Evolutionary conservation across 2,888 invertebrate species (phyloP), one percentile per base, ranked within the genome.

Genomic region (Tenthredo scrophulariae): DNA sequence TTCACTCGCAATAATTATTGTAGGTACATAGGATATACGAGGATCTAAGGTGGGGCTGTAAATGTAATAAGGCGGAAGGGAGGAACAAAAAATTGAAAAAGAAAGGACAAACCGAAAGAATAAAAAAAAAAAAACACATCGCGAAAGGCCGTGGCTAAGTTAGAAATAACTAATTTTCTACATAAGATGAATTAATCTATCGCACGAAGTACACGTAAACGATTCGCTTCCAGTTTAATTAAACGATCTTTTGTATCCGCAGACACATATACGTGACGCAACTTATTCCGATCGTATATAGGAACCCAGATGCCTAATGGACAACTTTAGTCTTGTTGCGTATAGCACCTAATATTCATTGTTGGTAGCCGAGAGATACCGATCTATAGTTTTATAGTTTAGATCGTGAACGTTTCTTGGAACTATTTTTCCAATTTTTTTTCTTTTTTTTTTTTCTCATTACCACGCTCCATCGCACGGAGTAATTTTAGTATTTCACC

Each of bases 161-260:
- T 58, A 62, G 62, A 80, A 80, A 62, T 80, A 80, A 40, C 40
- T 62, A 54, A 80, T 80, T 62, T 80, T 37, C 40, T 62, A 62
- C 65, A 29, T 33, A 77, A n/a, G 77, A 77, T 77, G 77, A 50
- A 77, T 77, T 77, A 54, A 77, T 50, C 54, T 77, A 26, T n/a
- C 33, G 29, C 77, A 33, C 18, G 50, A 33, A 50, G 77, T 33
- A 77, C 29, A 77, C 50, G 75, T 75, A 46, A 75, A 75, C 75
- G 43, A 46, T 75, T 46, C 15, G 37, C 50, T 46, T 75, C 15
- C 26, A 26, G 22, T 75, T 75, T 75, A 46, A 75, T 75, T 75
- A 75, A 75, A 43, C 75, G 75, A 75, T 43, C 75, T 43, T 75
- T 75, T 46, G 50, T 43, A 43, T 29, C 43, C 15, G 22, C 37